Percentiles rank a stretch among this genome's conserved stretches.
Evolutionary conservation across 1,140 invertebrate species (phyloP).

Genomic region (Neelides sp.): DNA sequence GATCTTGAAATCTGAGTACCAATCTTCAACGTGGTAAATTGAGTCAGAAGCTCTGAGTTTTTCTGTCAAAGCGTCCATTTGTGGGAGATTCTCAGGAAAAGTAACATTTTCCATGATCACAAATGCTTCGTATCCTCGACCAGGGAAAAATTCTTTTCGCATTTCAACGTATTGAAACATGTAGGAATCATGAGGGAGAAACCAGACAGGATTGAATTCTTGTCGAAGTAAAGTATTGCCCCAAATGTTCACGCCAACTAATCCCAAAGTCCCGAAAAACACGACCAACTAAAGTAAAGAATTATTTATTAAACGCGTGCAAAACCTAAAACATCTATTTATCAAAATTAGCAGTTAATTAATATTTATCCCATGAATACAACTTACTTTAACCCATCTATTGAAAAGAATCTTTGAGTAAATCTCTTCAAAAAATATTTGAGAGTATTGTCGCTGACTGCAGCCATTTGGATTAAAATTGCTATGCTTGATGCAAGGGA

Average conservation of each 20-base stretch:
- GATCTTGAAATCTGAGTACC: conserved; percentile 45
- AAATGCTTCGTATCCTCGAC: conserved; percentile 48
- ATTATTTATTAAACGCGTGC: not conserved
- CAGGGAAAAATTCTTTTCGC: conserved; percentile 47
- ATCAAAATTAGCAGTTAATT: too few species aligned
- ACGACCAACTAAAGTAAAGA: conserved; percentile 11
- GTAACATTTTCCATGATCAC: conserved; percentile 54
- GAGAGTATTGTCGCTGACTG: conserved; percentile 36
- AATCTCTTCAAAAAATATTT: conserved; percentile 41
- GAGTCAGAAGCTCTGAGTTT: conserved; percentile 41
- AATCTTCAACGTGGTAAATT: conserved; percentile 45
- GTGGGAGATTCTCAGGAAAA: conserved; percentile 48
- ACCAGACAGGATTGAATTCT: conserved; percentile 65
- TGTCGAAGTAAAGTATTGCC: conserved; percentile 45
- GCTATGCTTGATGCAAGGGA: conserved; percentile 52
- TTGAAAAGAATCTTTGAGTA: conserved; percentile 51
- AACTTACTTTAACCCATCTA: conserved; percentile 43
- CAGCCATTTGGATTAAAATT: conserved; percentile 36
- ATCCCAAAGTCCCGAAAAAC: conserved; percentile 5
- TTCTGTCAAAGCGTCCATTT: conserved; percentile 44
- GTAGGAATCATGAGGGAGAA: conserved; percentile 45
- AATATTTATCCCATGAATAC: too few species aligned
- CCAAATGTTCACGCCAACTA: conserved; percentile 18
- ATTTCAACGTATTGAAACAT: conserved; percentile 48
- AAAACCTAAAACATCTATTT: too few species aligned